These are phyloP conservation scores for Panzeria rudis DNA, from an alignment of 2,888 invertebrate genomes.

Conservation along the genomic window DNA sequence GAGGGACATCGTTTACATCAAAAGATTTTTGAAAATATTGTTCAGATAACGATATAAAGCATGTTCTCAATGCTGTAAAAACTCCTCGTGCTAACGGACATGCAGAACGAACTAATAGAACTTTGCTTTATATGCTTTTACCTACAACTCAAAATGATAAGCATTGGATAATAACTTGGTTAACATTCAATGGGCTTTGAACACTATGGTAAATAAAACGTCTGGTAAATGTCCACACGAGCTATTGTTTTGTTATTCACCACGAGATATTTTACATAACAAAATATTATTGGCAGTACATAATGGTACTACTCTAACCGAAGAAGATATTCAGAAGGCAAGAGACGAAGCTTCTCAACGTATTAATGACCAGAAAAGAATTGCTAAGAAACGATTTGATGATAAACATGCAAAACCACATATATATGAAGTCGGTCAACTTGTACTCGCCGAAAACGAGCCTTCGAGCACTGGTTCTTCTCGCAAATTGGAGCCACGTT, in stretches of 20 bases:
- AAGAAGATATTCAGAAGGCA: no score
- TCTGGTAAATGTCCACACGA: constrained; percentile 10
- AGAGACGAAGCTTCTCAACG: no score
- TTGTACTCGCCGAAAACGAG: constrained; percentile 5
- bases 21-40: constrained; percentile 34
- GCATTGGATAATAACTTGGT: constrained; percentile 21
- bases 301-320: no score
- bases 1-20: constrained; percentile 4
- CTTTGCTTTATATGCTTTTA: no score
- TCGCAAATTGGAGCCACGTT: background rate
- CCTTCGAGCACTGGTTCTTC: constrained; percentile 1
- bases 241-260: no score
- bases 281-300: no score
- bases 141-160: constrained; percentile 41
- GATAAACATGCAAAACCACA: no score
- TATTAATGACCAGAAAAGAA: no score
- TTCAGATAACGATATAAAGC: constrained; percentile 27
- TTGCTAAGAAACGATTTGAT: no score
- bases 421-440: no score
- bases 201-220: constrained; percentile 24
- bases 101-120: constrained; percentile 2
- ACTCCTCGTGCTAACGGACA: constrained; percentile 29
- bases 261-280: no score
- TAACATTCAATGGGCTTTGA: constrained; percentile 30
- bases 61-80: constrained; percentile 37